Base-by-base conservation (phyloP, 2,888 invertebrate genomes). In the Camponotus fellah region DNA sequence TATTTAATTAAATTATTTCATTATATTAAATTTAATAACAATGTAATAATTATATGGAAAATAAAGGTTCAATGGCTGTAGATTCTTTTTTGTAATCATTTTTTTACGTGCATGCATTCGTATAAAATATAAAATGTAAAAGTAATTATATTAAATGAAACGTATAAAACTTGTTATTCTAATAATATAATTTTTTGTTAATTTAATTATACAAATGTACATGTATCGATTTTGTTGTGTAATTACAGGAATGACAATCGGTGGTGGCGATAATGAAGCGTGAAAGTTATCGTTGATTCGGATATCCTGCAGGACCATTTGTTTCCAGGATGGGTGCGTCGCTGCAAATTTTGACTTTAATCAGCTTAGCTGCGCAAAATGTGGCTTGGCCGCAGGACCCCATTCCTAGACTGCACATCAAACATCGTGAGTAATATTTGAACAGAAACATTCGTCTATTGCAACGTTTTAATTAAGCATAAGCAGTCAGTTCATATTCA, bases 301-400 rank as follows among this genome's bases (percentile, higher is more conserved):
- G 88, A 89, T 82, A 69, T 85, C 91, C 91, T 86, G 90, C 91
- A 88, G 90, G 88, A 88, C 89, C 90, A 89, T 90, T 90, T 87
- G 91, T 90, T 90, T 87, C 87, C 92, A 92, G 91, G 90, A 93
- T 94, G 94, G 92, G 89, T 87, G 91, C 89, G 86, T 89, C 91
- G 87, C 89, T 94, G 87, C 91, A 91, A 91, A 90, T 93, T 92
- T 91, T 94, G 95, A 95, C 96, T 93, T 93, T 96, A 91, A 94
- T 96, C 91, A 95, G 96, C 92, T 95, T 96, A 92, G 95, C 95
- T 95, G 95, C 95, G 94, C 95, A 96, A 94, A 96, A 96, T 91
- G 96, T 96, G 93, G 96, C 97, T 92, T 97, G 97, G 97, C 96
- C 97, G 95, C 97, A 97, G 91, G 97, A 97, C 95, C 96, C 96